Evolutionary conservation across 2,113 vertebrate genomes (phyloP).

Genomic region (Tor tambroides): DNA sequence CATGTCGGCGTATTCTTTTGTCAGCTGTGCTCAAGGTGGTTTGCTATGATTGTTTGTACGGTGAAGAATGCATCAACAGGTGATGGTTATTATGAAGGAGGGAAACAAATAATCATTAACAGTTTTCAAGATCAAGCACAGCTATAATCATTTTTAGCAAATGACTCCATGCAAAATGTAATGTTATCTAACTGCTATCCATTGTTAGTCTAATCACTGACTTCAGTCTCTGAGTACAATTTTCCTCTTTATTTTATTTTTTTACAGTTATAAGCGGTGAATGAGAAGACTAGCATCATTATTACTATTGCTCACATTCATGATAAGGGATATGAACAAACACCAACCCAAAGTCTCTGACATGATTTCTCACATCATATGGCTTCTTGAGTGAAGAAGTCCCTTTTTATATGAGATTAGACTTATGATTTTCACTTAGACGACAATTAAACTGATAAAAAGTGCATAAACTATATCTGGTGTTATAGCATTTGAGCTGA

Average conservation of each 20-base stretch:
- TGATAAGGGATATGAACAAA: not conserved
- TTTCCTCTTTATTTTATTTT: not conserved
- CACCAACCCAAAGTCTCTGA: not conserved
- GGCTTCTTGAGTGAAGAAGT: not conserved
- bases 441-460: not conserved
- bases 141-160: not conserved
- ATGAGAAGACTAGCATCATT: not conserved
- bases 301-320: not conserved
- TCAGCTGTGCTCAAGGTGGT: conserved; percentile 40
- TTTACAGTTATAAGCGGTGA: too few relatives aligned
- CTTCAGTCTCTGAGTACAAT: not conserved
- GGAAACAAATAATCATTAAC: conserved; percentile 17
- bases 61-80: conserved; percentile 22
- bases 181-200: conserved; percentile 26
- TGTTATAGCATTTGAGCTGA: not conserved
- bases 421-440: not conserved
- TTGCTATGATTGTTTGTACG: conserved; percentile 34
- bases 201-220: not conserved
- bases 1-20: conserved; percentile 47
- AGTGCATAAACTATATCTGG: not conserved
- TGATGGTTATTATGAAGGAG: not conserved
- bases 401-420: not conserved
- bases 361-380: not conserved
- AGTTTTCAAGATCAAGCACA: not conserved
- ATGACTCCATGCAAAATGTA: conserved; percentile 16